Conservation (phyloP, 2,888 invertebrate genomes). For the Sceliomorpha sp. region DNA sequence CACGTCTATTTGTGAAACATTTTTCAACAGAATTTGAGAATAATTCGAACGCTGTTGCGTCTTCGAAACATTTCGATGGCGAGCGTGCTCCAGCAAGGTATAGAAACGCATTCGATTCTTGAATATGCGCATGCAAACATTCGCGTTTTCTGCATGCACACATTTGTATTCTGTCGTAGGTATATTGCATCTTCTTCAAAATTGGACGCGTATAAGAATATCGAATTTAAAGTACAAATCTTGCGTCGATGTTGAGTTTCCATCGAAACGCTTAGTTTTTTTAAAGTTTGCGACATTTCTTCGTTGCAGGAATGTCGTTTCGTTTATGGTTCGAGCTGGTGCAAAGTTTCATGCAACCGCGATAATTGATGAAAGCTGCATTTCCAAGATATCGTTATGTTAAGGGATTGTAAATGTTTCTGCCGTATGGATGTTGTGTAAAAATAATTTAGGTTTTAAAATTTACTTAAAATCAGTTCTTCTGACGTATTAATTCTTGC, state of each 20-base stretch:
- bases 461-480: too few species aligned
- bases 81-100: constrained; percentile 26
- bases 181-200: constrained; percentile 66
- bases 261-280: constrained; percentile 21
- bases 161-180: constrained; percentile 33
- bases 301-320: constrained; percentile 2
- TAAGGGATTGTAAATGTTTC: too few species aligned
- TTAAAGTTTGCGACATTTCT: background rate
- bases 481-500: too few species aligned
- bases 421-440: too few species aligned
- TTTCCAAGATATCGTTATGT: too few species aligned
- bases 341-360: too few species aligned
- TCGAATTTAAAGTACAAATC: constrained; percentile 60
- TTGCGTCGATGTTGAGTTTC: constrained; percentile 23
- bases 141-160: constrained; percentile 31
- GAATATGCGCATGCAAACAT: constrained; percentile 47
- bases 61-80: constrained; percentile 12
- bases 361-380: background rate
- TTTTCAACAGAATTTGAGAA: constrained; percentile 5
- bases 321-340: background rate
- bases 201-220: constrained; percentile 64
- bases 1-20: constrained; percentile 1
- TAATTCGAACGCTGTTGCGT: constrained; percentile 26
- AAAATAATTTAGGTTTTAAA: too few species aligned
- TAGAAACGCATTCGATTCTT: constrained; percentile 41